Base-by-base conservation (phyloP, 2,888 invertebrate genomes). In the Myathropa florea region DNA sequence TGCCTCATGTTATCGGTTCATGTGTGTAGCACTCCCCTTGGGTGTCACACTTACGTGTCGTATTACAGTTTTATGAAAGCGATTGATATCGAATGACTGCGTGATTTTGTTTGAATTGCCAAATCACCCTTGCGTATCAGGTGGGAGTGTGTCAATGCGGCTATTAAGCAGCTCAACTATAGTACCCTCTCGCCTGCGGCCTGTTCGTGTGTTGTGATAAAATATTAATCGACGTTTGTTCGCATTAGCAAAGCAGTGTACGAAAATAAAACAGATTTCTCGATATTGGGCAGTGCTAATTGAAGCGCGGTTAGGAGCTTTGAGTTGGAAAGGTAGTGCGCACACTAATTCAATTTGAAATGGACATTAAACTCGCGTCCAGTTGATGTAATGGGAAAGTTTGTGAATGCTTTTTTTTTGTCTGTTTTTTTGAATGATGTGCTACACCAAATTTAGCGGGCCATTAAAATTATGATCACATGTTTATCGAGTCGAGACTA, bases 171-270 rank as follows among this genome's bases (percentile, higher is more conserved):
- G 39, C n/a, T 39, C 39, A 14, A n/a, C 39, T n/a, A 39, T 18
- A 23, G 10, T n/a, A 33, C 30, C 67, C 26, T 23, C n/a, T 24
- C 59, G 9, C 12, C 36, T 59, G 12, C 24, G 2, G 9, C 33
- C 14, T n/a, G 36, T 36, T 33, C 46, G 46, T 21, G 36, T 18
- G 28, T 24, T 55, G 71, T 36, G 71, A 71, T 46, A 60, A 28
- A 14, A 28, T 28, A 71, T 71, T 71, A 71, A 71, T 60, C 46
- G 60, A 28, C 60, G 60, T 68, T 68, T 46, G 26, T 59, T 26
- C 39, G 39, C 10, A 39, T 21, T 59, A 59, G 33, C 14, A 24
- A 59, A 59, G 39, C 12, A 26, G 24, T 68, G 21, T 18, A 33
- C 7, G 21, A 1, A 39, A 6, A 24, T 14, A 39, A 33, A 64